phyloP scores from a whole-genome alignment of 2,113 vertebrate species.

The Hyaena hyaena region DNA sequence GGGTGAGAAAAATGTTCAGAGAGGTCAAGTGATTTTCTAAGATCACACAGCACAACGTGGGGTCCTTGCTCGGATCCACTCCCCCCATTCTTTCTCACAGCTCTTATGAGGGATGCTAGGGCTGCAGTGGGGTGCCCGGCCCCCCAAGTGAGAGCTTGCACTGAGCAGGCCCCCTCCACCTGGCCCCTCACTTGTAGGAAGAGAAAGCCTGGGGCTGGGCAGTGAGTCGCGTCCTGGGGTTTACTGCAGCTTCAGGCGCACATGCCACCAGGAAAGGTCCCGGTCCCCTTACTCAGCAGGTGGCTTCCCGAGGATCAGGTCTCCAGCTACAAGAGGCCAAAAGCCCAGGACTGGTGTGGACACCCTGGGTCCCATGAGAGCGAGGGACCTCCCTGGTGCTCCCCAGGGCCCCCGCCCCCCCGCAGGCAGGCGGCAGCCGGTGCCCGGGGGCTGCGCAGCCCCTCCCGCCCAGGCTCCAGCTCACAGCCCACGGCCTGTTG shows the following conservation, averaged over 20 bases:
- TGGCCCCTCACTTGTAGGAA: neutral
- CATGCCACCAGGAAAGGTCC: neutral
- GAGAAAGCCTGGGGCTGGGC: neutral
- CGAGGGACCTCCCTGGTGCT: neutral
- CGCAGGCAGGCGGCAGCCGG: neutral
- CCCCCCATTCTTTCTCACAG: neutral
- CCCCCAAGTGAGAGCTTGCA: neutral
- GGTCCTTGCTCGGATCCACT: neutral
- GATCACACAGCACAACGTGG: neutral
- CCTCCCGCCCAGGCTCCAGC: neutral
- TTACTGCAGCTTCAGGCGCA: neutral
- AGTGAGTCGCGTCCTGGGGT: rapidly evolving
- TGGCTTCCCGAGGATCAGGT: neutral
- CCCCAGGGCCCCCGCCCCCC: neutral
- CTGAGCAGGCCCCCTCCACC: neutral
- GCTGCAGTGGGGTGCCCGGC: neutral
- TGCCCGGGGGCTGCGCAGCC: neutral
- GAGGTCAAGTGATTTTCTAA: neutral
- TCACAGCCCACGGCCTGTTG: neutral
- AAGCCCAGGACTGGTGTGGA: no score
- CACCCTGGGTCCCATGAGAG: neutral
- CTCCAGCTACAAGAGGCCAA: neutral
- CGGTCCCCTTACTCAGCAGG: neutral
- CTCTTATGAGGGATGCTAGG: neutral
- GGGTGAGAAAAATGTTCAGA: neutral